Percentiles rank a stretch among this genome's conserved stretches.
Evolutionary conservation across 2,113 vertebrate species (phyloP).

Genomic region (Catharus fuscescens): DNA sequence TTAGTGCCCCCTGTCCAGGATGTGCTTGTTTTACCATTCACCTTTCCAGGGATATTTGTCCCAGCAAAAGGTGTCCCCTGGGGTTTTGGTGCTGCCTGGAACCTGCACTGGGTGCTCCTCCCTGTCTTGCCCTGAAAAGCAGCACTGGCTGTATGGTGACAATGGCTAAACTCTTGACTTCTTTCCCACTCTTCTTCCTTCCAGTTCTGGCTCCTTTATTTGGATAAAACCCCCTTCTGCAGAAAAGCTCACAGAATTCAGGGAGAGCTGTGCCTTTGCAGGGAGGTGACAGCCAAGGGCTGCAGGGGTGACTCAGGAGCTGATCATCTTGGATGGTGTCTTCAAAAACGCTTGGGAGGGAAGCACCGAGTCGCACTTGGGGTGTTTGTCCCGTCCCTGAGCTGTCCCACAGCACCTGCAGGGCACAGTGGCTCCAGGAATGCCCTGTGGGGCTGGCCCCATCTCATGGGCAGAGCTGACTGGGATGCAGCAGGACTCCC

Average conservation of each 20-base stretch:
- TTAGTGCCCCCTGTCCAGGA: conserved; percentile 43
- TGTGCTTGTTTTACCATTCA: conserved; percentile 33
- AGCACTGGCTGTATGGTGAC: neutral
- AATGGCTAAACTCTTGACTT: neutral
- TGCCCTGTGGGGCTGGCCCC: neutral
- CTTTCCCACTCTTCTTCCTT: neutral
- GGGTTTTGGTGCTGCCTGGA: conserved; percentile 7
- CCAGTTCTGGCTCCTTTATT: neutral
- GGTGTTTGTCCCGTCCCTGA: neutral
- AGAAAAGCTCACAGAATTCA: neutral
- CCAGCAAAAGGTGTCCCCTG: neutral
- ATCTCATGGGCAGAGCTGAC: rapidly evolving
- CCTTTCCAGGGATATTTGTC: conserved; percentile 15
- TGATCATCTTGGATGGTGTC: neutral
- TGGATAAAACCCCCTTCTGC: neutral
- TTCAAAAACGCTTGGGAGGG: neutral
- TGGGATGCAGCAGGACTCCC: neutral
- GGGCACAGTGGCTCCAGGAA: neutral
- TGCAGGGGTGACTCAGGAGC: neutral
- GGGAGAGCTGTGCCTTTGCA: neutral
- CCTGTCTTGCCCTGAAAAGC: neutral
- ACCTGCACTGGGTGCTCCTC: neutral
- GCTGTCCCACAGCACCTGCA: rapidly evolving
- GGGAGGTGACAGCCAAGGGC: neutral
- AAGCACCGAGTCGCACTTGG: neutral